Evolutionary conservation across 2,888 invertebrate genomes (phyloP).

Genomic region (Elysia crispata): DNA sequence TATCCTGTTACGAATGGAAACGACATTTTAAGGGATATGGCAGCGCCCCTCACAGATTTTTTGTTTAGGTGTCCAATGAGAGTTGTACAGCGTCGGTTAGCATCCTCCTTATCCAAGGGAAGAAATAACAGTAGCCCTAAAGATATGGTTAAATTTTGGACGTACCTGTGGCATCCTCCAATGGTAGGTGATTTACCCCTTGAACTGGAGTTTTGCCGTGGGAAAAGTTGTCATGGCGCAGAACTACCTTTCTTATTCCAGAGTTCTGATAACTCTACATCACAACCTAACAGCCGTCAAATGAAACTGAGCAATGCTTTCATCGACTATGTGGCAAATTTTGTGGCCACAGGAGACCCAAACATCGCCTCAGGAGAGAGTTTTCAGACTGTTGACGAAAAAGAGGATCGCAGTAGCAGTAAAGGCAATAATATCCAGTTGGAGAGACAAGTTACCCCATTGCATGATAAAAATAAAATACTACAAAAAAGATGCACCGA

Average conservation of each 20-base stretch:
- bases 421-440: too few relatives aligned
- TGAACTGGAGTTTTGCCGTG: slow-evolving; percentile 61
- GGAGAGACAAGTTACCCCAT: too few relatives aligned
- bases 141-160: slow-evolving; percentile 47
- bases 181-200: slow-evolving; percentile 66
- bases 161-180: slow-evolving; percentile 64
- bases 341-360: slow-evolving; percentile 6
- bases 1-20: slow-evolving; percentile 55
- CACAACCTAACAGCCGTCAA: neutral
- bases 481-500: too few relatives aligned
- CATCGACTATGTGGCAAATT: slow-evolving; percentile 22
- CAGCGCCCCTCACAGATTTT: slow-evolving; percentile 60
- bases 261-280: neutral
- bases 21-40: slow-evolving; percentile 56
- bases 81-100: slow-evolving; percentile 48
- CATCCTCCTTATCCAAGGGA: slow-evolving; percentile 47
- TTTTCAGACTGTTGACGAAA: too few relatives aligned
- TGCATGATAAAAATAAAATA: too few relatives aligned
- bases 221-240: slow-evolving; percentile 68
- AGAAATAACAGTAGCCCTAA: too few relatives aligned
- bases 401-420: too few relatives aligned
- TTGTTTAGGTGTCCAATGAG: slow-evolving; percentile 64
- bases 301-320: neutral
- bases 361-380: neutral
- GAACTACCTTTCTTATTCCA: slow-evolving; percentile 68